Percentiles rank a stretch among this genome's conserved stretches.
Evolutionary conservation across 2,888 invertebrate species (phyloP).

Genomic region (Agrypnus murinus): DNA sequence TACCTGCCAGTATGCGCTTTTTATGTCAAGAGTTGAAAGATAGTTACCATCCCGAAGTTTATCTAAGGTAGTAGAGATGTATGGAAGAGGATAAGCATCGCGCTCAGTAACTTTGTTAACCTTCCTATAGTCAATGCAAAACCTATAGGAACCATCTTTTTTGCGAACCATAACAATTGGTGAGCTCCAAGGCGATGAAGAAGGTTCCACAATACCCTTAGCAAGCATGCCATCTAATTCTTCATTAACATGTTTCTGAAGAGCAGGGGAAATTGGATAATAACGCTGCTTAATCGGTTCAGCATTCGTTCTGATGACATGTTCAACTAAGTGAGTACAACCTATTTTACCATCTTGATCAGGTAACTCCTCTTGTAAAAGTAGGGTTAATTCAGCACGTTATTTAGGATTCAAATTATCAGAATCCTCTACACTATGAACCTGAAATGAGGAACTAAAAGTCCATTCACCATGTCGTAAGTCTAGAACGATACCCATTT

Average conservation of each 20-base stretch:
- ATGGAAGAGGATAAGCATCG: background rate
- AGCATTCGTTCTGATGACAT: too few relatives aligned
- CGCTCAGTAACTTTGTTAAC: conserved; percentile 41
- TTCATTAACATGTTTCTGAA: conserved; percentile 53
- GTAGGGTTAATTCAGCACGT: too few relatives aligned
- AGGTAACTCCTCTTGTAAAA: too few relatives aligned
- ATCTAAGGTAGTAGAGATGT: background rate
- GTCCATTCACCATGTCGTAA: too few relatives aligned
- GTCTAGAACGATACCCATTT: too few relatives aligned
- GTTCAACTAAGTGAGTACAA: too few relatives aligned
- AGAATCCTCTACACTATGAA: too few relatives aligned
- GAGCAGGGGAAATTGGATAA: conserved; percentile 56
- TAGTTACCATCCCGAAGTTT: background rate
- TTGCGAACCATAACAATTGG: conserved; percentile 45
- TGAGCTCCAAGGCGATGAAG: conserved; percentile 39
- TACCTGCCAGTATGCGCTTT: conserved; percentile 61
- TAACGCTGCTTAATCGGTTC: conserved; percentile 38
- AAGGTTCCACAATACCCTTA: conserved; percentile 22
- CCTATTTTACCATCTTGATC: too few relatives aligned
- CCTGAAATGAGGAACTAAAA: too few relatives aligned
- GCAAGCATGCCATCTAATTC: conserved; percentile 55
- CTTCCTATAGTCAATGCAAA: conserved; percentile 49
- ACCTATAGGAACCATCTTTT: conserved; percentile 38
- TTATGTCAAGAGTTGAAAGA: conserved; percentile 33
- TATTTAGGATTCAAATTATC: too few relatives aligned